Percentiles rank a stretch among this genome's conserved stretches.
These are phyloP conservation scores for Nysson spinosus DNA, from an alignment of 2,888 invertebrate genomes.

Conservation along the genomic window DNA sequence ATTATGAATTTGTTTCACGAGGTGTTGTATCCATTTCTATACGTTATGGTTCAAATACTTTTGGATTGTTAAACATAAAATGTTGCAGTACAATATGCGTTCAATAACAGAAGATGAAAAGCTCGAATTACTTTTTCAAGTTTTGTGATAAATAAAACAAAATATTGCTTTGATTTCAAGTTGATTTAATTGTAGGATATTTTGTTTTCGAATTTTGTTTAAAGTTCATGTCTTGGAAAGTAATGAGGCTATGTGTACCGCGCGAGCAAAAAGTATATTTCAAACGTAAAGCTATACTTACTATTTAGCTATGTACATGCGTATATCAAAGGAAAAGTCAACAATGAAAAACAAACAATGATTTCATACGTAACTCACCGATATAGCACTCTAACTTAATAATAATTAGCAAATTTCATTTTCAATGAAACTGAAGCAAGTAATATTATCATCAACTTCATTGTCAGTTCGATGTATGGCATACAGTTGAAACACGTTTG, in stretches of 20 bases:
- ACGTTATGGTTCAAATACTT: slow-evolving; percentile 14
- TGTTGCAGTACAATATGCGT: slow-evolving; percentile 16
- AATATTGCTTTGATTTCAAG: not conserved
- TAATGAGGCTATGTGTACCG: slow-evolving; percentile 27
- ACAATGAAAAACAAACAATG: slow-evolving; percentile 13
- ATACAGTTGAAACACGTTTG: slow-evolving; percentile 38
- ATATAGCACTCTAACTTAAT: slow-evolving; percentile 40
- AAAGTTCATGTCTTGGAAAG: not conserved
- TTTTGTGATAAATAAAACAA: not conserved
- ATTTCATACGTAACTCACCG: slow-evolving; percentile 43
- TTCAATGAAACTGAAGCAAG: slow-evolving; percentile 32
- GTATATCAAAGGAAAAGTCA: slow-evolving; percentile 26
- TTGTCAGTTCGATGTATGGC: slow-evolving; percentile 34
- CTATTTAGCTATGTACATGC: slow-evolving; percentile 27
- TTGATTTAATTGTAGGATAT: not conserved
- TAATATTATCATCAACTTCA: too few species aligned
- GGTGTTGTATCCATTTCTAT: slow-evolving; percentile 18
- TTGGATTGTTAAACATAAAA: slow-evolving; percentile 15
- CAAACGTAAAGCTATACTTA: slow-evolving; percentile 25
- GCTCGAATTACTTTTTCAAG: not conserved
- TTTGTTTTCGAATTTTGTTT: slow-evolving; percentile 3
- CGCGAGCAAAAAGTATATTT: slow-evolving; percentile 26
- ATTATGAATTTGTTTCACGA: slow-evolving; percentile 3
- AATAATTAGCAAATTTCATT: slow-evolving; percentile 35
- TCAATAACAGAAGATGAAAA: not conserved